Percentiles rank a stretch among this genome's conserved stretches.
Evolutionary conservation across 2,113 vertebrate species (phyloP).

Genomic region (Corythornis madagascariensis): DNA sequence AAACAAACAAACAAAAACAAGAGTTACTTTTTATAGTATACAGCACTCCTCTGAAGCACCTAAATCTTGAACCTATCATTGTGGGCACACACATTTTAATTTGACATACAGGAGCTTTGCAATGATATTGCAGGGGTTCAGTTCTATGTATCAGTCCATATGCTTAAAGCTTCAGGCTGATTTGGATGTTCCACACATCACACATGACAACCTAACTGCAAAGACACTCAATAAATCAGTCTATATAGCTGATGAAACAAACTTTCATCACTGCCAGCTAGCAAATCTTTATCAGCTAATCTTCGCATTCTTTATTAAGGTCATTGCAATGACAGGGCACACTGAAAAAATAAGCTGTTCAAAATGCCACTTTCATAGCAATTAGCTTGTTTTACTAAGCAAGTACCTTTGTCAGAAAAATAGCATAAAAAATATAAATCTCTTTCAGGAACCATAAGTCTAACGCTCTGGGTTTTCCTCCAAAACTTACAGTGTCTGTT

Average conservation of each 20-base stretch:
- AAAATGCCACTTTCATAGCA: background rate
- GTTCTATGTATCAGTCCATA: background rate
- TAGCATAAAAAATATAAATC: background rate
- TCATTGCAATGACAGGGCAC: background rate
- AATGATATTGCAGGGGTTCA: background rate
- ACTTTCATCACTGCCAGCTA: background rate
- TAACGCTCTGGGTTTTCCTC: background rate
- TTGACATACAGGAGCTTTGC: background rate
- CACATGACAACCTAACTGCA: background rate
- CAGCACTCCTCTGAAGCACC: background rate
- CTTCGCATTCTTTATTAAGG: slow-evolving; percentile 24
- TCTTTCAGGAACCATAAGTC: background rate
- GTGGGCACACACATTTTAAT: background rate
- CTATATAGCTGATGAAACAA: slow-evolving; percentile 22
- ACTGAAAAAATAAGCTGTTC: background rate
- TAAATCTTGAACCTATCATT: background rate
- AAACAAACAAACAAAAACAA: background rate
- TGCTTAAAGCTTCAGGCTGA: background rate
- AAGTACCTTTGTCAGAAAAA: background rate
- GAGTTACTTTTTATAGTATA: background rate
- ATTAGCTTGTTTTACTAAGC: background rate
- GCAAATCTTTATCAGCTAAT: slow-evolving; percentile 33
- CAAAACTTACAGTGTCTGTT: background rate
- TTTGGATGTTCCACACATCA: background rate
- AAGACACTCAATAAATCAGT: slow-evolving; percentile 39